Evolutionary conservation across 2,888 invertebrate species (phyloP).

Genomic region (Volucella zonaria): DNA sequence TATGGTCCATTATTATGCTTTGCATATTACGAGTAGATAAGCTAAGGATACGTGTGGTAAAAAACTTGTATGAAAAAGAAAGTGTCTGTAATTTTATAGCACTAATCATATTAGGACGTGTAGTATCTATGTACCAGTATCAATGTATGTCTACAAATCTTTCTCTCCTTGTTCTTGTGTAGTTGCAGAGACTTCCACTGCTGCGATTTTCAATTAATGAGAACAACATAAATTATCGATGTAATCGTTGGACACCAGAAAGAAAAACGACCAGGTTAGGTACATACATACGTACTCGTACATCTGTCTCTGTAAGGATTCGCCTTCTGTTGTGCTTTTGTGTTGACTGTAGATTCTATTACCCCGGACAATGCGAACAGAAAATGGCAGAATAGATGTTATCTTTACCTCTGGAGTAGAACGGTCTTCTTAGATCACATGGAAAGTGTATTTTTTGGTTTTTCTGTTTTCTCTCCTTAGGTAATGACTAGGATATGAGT

Average conservation of each 20-base stretch:
- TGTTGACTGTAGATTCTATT: constrained; percentile 36
- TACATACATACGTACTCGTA: background rate
- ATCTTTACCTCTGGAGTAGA: constrained; percentile 32
- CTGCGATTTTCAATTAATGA: constrained; percentile 70
- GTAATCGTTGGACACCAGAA: constrained; percentile 56
- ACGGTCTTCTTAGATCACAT: constrained; percentile 1
- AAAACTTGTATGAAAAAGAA: no score
- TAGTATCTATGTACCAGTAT: background rate
- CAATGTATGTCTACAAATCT: constrained; percentile 12
- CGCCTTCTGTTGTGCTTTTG: constrained; percentile 39
- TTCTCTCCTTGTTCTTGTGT: constrained; percentile 16
- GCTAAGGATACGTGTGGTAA: no score
- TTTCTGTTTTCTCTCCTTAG: background rate
- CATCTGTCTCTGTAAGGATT: constrained; percentile 33
- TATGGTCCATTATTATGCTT: no score
- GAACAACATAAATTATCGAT: constrained; percentile 71
- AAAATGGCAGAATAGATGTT: constrained; percentile 26
- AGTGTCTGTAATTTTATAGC: no score
- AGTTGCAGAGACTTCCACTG: constrained; percentile 3
- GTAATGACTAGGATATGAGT: no score
- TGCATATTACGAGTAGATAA: no score
- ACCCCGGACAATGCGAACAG: background rate
- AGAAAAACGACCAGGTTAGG: constrained; percentile 34
- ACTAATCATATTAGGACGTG: no score
- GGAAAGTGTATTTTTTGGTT: constrained; percentile 26